Percentiles rank a stretch among this genome's conserved stretches.
Evolutionary conservation across 2,113 vertebrate species (phyloP).

Genomic region (Crocuta crocuta): DNA sequence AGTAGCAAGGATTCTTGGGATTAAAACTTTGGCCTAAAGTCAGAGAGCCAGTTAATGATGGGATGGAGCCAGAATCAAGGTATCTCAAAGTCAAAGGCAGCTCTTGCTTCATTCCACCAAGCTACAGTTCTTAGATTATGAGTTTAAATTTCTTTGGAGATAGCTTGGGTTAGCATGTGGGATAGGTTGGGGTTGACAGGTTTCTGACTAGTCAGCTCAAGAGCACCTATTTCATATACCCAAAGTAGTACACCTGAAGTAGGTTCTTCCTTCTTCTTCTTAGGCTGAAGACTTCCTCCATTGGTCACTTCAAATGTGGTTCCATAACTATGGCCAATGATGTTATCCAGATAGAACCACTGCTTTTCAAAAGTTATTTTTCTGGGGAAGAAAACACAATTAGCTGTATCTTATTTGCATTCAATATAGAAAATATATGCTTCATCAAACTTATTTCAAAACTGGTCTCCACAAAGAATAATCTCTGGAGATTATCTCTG

Average conservation of each 20-base stretch:
- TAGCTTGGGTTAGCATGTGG: not conserved
- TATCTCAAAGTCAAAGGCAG: not conserved
- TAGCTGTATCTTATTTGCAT: conserved; percentile 23
- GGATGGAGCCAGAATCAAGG: not conserved
- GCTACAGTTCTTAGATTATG: not conserved
- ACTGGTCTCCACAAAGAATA: not conserved
- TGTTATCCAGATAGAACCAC: conserved; percentile 95
- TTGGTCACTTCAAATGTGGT: conserved; percentile 93
- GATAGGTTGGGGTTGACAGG: not conserved
- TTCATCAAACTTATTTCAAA: not conserved
- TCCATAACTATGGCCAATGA: conserved; percentile 93
- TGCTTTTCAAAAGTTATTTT: conserved; percentile 98
- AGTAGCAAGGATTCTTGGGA: not conserved
- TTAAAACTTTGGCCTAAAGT: not conserved
- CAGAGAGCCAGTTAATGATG: not conserved
- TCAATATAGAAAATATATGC: not conserved
- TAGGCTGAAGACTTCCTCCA: conserved; percentile 92
- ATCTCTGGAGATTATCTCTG: not conserved
- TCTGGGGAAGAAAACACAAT: conserved; percentile 85
- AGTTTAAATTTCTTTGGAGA: not conserved
- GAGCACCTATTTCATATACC: not conserved
- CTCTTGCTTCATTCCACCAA: not conserved
- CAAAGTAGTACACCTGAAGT: conserved; percentile 86
- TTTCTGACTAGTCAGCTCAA: not conserved
- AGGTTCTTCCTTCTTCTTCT: conserved; percentile 85